Percentiles rank a stretch among this genome's conserved stretches.
phyloP scores from a whole-genome alignment of 1,140 invertebrate species.

The Saccostrea echinata region DNA sequence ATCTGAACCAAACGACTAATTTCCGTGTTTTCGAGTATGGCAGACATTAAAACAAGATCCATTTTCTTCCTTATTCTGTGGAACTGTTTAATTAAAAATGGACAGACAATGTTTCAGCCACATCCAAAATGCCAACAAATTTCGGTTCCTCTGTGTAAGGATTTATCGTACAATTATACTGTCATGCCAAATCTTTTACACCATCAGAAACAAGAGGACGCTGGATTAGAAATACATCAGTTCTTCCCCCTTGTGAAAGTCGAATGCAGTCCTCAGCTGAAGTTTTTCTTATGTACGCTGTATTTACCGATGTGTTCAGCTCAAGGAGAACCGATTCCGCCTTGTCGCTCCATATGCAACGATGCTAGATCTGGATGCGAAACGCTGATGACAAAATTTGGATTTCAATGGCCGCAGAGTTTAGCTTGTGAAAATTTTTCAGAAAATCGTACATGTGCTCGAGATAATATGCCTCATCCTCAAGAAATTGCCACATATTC shows the following conservation, averaged over 20 bases:
- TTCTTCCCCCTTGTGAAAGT: constrained; percentile 98
- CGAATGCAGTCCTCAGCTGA: constrained; percentile 94
- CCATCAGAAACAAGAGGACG: constrained; percentile 96
- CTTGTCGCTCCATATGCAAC: constrained; percentile 87
- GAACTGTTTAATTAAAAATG: neutral
- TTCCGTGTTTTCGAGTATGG: too few relatives aligned
- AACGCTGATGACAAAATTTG: constrained; percentile 93
- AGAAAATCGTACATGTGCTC: constrained; percentile 90
- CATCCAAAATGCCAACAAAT: constrained; percentile 94
- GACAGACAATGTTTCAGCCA: constrained; percentile 38
- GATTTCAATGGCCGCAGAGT: constrained; percentile 95
- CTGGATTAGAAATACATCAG: constrained; percentile 94
- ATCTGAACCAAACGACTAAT: too few relatives aligned
- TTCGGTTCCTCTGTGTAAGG: constrained; percentile 93
- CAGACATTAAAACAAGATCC: too few relatives aligned
- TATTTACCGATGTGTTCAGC: constrained; percentile 95
- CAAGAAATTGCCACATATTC: too few relatives aligned
- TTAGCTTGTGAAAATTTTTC: constrained; percentile 96
- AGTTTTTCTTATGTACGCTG: constrained; percentile 97
- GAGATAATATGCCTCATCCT: constrained; percentile 80
- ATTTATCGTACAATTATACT: constrained; percentile 96
- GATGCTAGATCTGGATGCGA: constrained; percentile 87
- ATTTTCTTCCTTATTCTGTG: too few relatives aligned
- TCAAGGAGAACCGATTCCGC: constrained; percentile 93
- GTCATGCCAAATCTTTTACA: constrained; percentile 97